Evolutionary conservation across 2,888 invertebrate genomes (phyloP).

Genomic region (Pseudococcus longispinus): DNA sequence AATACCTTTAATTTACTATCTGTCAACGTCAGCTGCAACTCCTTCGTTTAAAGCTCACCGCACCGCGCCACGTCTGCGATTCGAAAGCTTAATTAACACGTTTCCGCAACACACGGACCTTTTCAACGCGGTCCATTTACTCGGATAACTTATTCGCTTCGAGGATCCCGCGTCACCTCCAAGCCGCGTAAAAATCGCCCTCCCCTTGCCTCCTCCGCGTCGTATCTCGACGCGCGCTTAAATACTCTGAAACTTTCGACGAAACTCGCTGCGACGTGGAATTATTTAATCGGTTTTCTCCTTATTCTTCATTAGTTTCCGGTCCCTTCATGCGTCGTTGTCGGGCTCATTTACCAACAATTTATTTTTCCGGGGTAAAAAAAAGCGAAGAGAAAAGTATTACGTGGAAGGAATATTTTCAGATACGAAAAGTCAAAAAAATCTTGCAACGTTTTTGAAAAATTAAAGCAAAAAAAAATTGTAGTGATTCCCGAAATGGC

Average conservation of each 20-base stretch:
- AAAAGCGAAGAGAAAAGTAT: not conserved
- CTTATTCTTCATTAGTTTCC: not conserved
- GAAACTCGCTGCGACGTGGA: not conserved
- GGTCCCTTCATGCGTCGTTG: not conserved
- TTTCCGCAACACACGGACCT: conserved; percentile 27
- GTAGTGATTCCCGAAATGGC: too few relatives aligned
- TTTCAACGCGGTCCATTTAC: conserved; percentile 23
- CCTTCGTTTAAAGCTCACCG: not conserved
- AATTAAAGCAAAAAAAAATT: too few relatives aligned
- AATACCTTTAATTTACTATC: conserved; percentile 34
- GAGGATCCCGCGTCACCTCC: not conserved
- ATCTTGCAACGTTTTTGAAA: too few relatives aligned
- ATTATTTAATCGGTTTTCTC: conserved; percentile 17
- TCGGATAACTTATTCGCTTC: conserved; percentile 18
- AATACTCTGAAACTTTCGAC: not conserved
- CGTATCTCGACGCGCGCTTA: not conserved
- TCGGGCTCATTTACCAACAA: not conserved
- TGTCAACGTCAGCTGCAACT: conserved; percentile 23
- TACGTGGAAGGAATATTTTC: too few relatives aligned
- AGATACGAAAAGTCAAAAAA: too few relatives aligned
- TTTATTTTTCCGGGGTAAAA: not conserved
- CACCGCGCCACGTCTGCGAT: not conserved
- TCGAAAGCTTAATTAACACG: conserved; percentile 26
- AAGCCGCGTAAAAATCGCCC: not conserved
- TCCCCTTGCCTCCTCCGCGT: not conserved